A percentile compares a stretch with the other conserved stretches of the same genome.
Conservation (phyloP, 2,797 vertebrate species). For the Gymnopithys bicolor region DNA sequence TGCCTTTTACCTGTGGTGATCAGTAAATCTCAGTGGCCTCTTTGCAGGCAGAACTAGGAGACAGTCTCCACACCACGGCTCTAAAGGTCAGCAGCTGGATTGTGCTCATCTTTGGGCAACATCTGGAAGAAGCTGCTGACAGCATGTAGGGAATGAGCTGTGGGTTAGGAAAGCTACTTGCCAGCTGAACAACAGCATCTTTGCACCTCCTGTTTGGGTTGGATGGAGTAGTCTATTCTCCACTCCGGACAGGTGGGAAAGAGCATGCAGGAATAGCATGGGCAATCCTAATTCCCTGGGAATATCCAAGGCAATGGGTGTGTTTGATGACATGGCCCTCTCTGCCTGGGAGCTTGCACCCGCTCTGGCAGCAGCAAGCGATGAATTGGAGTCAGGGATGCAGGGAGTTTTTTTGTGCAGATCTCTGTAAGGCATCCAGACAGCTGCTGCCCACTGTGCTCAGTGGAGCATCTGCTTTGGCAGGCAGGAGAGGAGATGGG, state of each 20-base stretch:
- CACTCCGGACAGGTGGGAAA: neutral
- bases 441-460: conserved; percentile 32
- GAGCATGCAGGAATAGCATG: neutral
- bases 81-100: neutral
- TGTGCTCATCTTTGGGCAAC: neutral
- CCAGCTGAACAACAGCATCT: neutral
- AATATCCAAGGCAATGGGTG: neutral
- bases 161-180: neutral
- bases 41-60: neutral
- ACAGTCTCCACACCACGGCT: accelerated
- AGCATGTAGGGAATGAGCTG: neutral
- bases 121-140: neutral
- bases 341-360: neutral
- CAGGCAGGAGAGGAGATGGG: neutral
- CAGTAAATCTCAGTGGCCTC: neutral
- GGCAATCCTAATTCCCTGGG: neutral
- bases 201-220: neutral
- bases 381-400: neutral
- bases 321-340: neutral
- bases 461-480: conserved; percentile 24
- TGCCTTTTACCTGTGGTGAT: neutral
- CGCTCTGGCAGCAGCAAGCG: accelerated
- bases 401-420: neutral
- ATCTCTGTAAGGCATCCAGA: conserved; percentile 4
- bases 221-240: neutral